phyloP scores from a whole-genome alignment of 2,888 invertebrate species.

The Tenthredo distinguenda region DNA sequence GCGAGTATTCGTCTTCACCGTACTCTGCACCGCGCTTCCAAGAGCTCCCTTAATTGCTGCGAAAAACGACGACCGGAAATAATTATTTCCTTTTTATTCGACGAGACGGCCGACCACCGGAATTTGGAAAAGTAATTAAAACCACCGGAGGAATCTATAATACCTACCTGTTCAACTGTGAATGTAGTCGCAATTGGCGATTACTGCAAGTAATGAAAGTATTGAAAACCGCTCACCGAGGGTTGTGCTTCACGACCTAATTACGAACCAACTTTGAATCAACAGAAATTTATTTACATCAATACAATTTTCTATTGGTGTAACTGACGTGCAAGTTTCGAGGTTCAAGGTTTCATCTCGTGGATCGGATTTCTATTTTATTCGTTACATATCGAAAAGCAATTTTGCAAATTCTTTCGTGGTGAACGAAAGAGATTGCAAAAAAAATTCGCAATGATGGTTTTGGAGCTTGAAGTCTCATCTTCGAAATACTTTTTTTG shows the following conservation, averaged over 20 bases:
- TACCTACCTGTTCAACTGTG: neutral
- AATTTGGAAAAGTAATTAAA: constrained; percentile 44
- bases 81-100: constrained; percentile 35
- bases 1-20: constrained; percentile 15
- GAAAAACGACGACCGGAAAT: constrained; percentile 21
- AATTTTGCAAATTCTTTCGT: neutral
- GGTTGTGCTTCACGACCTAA: neutral
- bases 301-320: neutral
- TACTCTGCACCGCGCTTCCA: neutral
- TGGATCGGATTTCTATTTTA: neutral
- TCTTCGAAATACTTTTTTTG: neutral
- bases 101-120: neutral
- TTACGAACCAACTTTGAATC: neutral
- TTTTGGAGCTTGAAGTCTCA: neutral
- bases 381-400: neutral
- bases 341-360: neutral
- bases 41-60: constrained; percentile 28
- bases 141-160: constrained; percentile 29
- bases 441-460: neutral
- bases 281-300: neutral
- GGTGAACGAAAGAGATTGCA: neutral
- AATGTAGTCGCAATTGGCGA: neutral
- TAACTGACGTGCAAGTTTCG: neutral
- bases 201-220: neutral
- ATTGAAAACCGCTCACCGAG: neutral